phyloP scores from a whole-genome alignment of 1,140 invertebrate species.

The Drosophila paulistorum region DNA sequence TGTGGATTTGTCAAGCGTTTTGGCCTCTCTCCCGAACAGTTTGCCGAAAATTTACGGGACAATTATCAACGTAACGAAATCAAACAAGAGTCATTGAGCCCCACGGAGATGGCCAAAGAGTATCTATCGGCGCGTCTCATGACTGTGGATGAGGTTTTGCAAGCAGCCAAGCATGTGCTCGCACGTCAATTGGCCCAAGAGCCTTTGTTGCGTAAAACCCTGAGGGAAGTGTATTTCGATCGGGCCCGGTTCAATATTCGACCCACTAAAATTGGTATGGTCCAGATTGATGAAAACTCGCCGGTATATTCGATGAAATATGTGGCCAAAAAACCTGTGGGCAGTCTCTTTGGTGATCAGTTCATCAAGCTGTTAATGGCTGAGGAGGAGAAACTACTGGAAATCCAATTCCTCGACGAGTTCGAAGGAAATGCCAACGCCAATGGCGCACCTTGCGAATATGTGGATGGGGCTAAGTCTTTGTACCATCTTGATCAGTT shows the following conservation, averaged over 20 bases:
- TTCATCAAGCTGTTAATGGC: conserved; percentile 93
- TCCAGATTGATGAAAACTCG: conserved; percentile 97
- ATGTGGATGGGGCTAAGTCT: conserved; percentile 95
- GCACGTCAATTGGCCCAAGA: conserved; percentile 96
- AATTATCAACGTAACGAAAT: conserved; percentile 99
- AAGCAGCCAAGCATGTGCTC: conserved; percentile 96
- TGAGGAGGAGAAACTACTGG: conserved; percentile 93
- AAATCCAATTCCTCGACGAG: conserved; percentile 88
- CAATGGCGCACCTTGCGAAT: conserved; percentile 84
- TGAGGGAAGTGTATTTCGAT: conserved; percentile 95
- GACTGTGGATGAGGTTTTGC: conserved; percentile 90
- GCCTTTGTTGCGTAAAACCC: conserved; percentile 92
- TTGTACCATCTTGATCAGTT: conserved; percentile 98
- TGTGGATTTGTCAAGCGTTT: conserved; percentile 95
- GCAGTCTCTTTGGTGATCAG: conserved; percentile 94
- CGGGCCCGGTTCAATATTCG: conserved; percentile 91
- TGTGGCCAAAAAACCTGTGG: conserved; percentile 96
- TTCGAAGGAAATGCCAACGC: conserved; percentile 90
- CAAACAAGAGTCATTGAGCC: conserved; percentile 93
- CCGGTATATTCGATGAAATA: conserved; percentile 95
- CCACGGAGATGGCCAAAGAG: conserved; percentile 91
- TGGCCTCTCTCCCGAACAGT: conserved; percentile 96
- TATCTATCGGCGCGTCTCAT: conserved; percentile 85
- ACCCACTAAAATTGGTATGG: conserved; percentile 96
- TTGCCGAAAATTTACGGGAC: conserved; percentile 98